Base-by-base conservation (phyloP, 2,888 invertebrate genomes). In the Dryobotodes eremita region DNA sequence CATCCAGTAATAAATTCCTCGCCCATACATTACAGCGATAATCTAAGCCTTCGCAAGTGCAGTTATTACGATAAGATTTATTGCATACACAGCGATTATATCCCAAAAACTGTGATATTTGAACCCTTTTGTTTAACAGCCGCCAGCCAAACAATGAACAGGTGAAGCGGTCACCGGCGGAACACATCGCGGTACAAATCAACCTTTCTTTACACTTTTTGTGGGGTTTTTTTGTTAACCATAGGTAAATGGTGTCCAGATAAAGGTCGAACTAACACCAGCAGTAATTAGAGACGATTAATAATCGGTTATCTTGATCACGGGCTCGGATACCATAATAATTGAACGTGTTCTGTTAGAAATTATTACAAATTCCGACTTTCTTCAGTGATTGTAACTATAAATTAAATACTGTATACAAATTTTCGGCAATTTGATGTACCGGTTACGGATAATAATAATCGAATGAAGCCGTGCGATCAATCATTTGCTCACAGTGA, bases 221-320 rank as follows among this genome's bases (percentile, higher is more conserved):
- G 92, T 95, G 86, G 75, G 84, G 86, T 93, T 96, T 96, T 96
- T 96, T 95, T 93, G 87, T 84, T 85, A 82, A 83, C 88, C 91
- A 91, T 93, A 95, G 92, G 92, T 94, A 94, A 96, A 95, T 95
- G 95, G 95, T 96, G 97, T 96, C 94, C 95, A 95, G 95, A 96
- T 96, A 96, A 93, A 95, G 95, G 96, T 95, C 95, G 95, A 94
- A 94, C 96, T 95, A 97, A 97, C 96, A 97, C 97, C 96, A 95
- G 96, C 97, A 97, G 96, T 97, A 96, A 97, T 96, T 97, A 97
- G 96, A 90, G 94, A 93, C 96, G 94, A 96, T 97, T 97, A 96
- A 97, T 96, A 96, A 96, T 96, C 93, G 94, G 94, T 96, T 97
- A 97, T 97, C 97, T 97, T 94, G 96, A 96, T 96, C 94, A 92